A percentile compares a stretch with the other conserved stretches of the same genome.
These are phyloP conservation scores for Seladonia tumulorum DNA, from an alignment of 2,888 invertebrate genomes.

Conservation along the genomic window DNA sequence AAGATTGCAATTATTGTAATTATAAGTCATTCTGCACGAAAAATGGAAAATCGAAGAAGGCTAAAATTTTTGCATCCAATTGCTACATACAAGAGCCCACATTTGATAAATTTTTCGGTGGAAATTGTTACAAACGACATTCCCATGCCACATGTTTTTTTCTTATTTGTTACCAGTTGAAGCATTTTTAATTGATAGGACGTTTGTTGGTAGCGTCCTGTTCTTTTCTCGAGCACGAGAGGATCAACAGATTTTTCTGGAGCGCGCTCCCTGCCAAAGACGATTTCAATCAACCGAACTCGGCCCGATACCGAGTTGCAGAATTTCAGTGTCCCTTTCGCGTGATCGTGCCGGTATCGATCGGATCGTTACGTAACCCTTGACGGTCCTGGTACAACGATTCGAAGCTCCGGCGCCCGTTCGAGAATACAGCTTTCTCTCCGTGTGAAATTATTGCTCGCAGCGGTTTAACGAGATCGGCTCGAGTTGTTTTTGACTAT, in stretches of 20 bases:
- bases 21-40: background rate
- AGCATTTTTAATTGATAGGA: background rate
- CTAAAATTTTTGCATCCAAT: no score
- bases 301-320: slow-evolving; percentile 26
- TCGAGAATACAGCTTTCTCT: slow-evolving; percentile 68
- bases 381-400: slow-evolving; percentile 44
- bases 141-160: background rate
- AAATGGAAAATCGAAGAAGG: no score
- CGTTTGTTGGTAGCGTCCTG: background rate
- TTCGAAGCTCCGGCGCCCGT: slow-evolving; percentile 58
- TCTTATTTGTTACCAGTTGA: background rate
- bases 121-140: background rate
- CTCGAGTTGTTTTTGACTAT: slow-evolving; percentile 35
- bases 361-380: slow-evolving; percentile 58
- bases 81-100: no score
- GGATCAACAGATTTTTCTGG: slow-evolving; percentile 4
- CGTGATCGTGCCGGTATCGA: slow-evolving; percentile 53
- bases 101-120: background rate
- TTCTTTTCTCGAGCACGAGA: background rate
- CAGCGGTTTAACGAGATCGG: slow-evolving; percentile 60
- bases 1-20: background rate
- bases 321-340: slow-evolving; percentile 55
- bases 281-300: slow-evolving; percentile 51
- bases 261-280: slow-evolving; percentile 16
- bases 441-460: slow-evolving; percentile 59